These are phyloP conservation scores for Doris montereyensis DNA, from an alignment of 2,888 invertebrate genomes.

Conservation along the genomic window DNA sequence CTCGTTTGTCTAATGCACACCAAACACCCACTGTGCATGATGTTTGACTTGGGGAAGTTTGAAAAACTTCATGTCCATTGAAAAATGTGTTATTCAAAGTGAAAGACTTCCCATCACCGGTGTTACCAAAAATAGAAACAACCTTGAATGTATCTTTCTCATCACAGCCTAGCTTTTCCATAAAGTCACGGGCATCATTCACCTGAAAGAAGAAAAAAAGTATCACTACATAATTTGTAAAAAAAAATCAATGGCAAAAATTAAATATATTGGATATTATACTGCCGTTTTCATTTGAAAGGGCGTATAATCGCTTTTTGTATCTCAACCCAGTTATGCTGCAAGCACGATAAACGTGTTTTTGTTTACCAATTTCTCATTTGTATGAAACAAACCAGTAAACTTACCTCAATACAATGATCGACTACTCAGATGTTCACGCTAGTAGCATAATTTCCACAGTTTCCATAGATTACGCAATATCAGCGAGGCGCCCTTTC, in stretches of 20 bases:
- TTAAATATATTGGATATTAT: not conserved
- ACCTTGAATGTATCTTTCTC: constrained; percentile 78
- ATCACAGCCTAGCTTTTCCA: constrained; percentile 68
- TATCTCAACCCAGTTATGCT: too few species aligned
- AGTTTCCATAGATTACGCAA: too few species aligned
- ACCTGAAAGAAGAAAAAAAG: constrained; percentile 57
- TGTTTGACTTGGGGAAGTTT: constrained; percentile 79
- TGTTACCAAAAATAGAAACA: constrained; percentile 87
- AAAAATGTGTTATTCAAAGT: constrained; percentile 84
- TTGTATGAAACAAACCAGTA: too few species aligned
- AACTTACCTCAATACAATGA: too few species aligned
- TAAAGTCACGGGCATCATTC: constrained; percentile 66
- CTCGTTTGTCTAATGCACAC: constrained; percentile 81
- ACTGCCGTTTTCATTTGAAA: too few species aligned
- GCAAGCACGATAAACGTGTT: too few species aligned
- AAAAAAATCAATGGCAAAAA: not conserved
- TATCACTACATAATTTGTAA: not conserved
- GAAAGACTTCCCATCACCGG: constrained; percentile 87
- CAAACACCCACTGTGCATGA: constrained; percentile 86
- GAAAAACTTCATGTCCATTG: constrained; percentile 79
- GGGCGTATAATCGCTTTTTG: too few species aligned
- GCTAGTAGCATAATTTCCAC: too few species aligned
- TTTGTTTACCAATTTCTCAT: too few species aligned
- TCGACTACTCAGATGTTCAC: too few species aligned
- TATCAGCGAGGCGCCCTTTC: too few species aligned